Conservation (phyloP, 1,140 invertebrate species). For the Drosophila pruinosa region DNA sequence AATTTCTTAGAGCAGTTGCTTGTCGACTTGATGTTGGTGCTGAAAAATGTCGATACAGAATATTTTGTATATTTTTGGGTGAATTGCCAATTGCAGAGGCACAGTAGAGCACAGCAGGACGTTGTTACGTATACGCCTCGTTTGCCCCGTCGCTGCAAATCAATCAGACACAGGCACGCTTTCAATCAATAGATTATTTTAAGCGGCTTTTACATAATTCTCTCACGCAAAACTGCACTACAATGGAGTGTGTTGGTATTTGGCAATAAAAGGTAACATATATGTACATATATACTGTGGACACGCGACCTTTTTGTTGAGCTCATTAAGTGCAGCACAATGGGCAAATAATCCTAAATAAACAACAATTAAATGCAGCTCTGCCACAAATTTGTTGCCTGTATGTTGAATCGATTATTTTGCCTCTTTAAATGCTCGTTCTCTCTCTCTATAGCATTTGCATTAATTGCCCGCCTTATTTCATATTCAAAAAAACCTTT, state of each 20-base stretch:
- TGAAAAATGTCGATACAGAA: slow-evolving; percentile 17
- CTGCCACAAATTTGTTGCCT: background rate
- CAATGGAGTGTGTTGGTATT: slow-evolving; percentile 1
- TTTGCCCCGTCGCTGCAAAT: slow-evolving; percentile 3
- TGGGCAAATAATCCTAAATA: slow-evolving; percentile 5
- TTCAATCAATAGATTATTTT: slow-evolving; percentile 32
- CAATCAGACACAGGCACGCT: slow-evolving; percentile 15
- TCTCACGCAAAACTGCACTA: background rate
- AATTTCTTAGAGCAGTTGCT: too few relatives aligned
- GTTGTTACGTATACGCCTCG: slow-evolving; percentile 21
- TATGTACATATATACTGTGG: too few relatives aligned
- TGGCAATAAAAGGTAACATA: too few relatives aligned
- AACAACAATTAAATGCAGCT: slow-evolving; percentile 3
- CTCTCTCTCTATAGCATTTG: background rate
- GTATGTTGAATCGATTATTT: background rate
- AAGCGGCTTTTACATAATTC: slow-evolving; percentile 20
- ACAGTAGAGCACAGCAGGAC: background rate
- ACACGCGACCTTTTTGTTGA: background rate
- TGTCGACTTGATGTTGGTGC: too few relatives aligned
- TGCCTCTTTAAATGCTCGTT: background rate
- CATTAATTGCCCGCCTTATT: background rate
- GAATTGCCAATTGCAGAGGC: slow-evolving; percentile 7
- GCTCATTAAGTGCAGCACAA: slow-evolving; percentile 2
- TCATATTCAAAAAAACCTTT: background rate
- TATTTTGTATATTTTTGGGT: slow-evolving; percentile 2